phyloP scores from a whole-genome alignment of 2,797 vertebrate genomes.

The Myiothlypis coronata region DNA sequence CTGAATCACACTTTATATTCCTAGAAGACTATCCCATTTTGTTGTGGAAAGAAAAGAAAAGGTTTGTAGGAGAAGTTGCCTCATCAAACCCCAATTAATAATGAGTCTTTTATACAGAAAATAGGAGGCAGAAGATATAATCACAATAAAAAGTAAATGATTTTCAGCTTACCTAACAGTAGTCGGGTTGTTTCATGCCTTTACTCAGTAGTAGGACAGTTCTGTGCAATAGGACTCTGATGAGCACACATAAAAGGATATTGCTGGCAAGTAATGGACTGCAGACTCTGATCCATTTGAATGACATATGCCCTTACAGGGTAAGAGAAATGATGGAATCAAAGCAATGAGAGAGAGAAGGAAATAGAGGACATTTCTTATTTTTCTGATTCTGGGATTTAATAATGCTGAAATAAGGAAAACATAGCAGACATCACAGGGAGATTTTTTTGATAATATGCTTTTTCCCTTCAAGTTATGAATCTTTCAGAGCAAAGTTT shows the following conservation, averaged over 20 bases:
- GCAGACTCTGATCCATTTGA: background rate
- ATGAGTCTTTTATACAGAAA: background rate
- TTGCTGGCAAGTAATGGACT: background rate
- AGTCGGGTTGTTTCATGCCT: background rate
- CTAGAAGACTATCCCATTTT: background rate
- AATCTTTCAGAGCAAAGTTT: background rate
- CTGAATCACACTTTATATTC: rapidly evolving
- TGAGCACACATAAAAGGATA: background rate
- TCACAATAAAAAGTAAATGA: background rate
- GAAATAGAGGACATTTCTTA: background rate
- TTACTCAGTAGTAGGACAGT: background rate
- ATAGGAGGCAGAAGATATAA: background rate
- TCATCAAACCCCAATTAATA: background rate
- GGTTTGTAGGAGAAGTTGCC: background rate
- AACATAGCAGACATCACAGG: background rate
- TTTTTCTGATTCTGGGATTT: background rate
- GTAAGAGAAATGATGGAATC: background rate
- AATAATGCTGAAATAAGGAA: background rate
- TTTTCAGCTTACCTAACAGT: background rate
- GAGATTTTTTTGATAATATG: background rate
- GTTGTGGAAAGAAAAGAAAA: background rate
- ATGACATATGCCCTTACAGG: background rate
- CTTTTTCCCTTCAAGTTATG: background rate
- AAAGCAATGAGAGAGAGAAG: background rate
- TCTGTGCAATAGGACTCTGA: background rate